phyloP scores from a whole-genome alignment of 2,113 vertebrate genomes.

The Puntigrus tetrazona region DNA sequence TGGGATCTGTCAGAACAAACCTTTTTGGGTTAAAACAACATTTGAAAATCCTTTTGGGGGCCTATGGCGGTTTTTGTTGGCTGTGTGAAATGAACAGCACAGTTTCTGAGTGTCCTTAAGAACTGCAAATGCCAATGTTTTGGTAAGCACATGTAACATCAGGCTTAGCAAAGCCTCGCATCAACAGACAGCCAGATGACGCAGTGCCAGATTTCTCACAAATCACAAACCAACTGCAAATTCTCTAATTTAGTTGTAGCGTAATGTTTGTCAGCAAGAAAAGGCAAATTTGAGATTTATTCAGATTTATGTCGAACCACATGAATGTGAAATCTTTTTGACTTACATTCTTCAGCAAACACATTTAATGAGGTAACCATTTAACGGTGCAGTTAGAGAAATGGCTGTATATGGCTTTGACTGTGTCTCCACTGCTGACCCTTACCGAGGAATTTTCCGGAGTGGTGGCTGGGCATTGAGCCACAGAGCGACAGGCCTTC shows the following conservation, averaged over 20 bases:
- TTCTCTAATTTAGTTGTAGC: background rate
- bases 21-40: background rate
- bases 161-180: slow-evolving; percentile 5
- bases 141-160: slow-evolving; percentile 20
- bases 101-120: slow-evolving; percentile 28
- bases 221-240: slow-evolving; percentile 1
- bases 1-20: background rate
- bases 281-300: background rate
- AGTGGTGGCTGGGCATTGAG: slow-evolving; percentile 69
- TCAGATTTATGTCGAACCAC: slow-evolving; percentile 12
- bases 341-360: slow-evolving; percentile 15
- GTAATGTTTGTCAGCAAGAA: slow-evolving; percentile 10
- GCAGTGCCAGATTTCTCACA: slow-evolving; percentile 8
- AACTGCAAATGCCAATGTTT: slow-evolving; percentile 29
- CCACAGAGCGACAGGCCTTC: slow-evolving; percentile 67
- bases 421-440: slow-evolving; percentile 54
- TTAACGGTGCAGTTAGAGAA: slow-evolving; percentile 15
- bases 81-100: slow-evolving; percentile 29
- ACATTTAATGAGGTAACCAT: slow-evolving; percentile 33
- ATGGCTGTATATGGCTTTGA: slow-evolving; percentile 59
- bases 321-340: background rate
- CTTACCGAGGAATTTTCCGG: slow-evolving; percentile 70
- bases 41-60: slow-evolving; percentile 4
- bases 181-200: slow-evolving; percentile 2
- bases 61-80: background rate